These are phyloP conservation scores for Epizoanthus scotinus DNA, from an alignment of 92 coral and sea anemone genomes.

Conservation along the genomic window DNA sequence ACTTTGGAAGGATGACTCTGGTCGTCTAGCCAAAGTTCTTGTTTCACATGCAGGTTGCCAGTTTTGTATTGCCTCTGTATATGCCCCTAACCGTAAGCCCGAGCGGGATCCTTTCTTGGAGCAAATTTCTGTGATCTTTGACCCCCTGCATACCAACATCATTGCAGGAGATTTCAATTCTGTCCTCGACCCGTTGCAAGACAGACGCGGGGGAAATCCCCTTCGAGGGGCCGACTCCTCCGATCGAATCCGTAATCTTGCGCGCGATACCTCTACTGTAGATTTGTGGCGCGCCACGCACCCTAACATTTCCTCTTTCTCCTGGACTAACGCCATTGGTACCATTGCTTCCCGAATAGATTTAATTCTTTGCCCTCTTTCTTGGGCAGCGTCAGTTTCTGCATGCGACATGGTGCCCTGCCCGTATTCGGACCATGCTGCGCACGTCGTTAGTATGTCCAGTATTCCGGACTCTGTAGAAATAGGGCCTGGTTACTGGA, in stretches of 20 bases:
- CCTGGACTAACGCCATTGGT: no score
- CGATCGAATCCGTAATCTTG: neutral
- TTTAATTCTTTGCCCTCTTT: no score
- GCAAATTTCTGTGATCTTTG: neutral
- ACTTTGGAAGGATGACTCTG: neutral
- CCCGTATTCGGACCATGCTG: slow-evolving; percentile 41
- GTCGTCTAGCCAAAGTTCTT: neutral
- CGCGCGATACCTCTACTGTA: neutral
- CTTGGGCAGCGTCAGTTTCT: no score
- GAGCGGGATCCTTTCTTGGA: slow-evolving; percentile 4
- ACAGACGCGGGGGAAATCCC: neutral
- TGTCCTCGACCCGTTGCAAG: neutral
- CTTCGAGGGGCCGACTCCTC: neutral
- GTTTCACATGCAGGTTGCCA: neutral
- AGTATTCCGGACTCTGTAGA: slow-evolving; percentile 4
- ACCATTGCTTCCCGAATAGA: no score
- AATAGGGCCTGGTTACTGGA: slow-evolving; percentile 25
- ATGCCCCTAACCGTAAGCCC: slow-evolving; percentile 40
- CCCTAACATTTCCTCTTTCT: no score
- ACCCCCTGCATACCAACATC: slow-evolving; percentile 2
- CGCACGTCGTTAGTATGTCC: neutral
- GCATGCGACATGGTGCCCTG: neutral
- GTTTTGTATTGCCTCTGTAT: neutral
- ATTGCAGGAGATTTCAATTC: slow-evolving; percentile 38
- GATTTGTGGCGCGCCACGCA: neutral